These are phyloP conservation scores for Pangasius mekongensis DNA, from an alignment of 2,797 vertebrate genomes.

Conservation along the genomic window DNA sequence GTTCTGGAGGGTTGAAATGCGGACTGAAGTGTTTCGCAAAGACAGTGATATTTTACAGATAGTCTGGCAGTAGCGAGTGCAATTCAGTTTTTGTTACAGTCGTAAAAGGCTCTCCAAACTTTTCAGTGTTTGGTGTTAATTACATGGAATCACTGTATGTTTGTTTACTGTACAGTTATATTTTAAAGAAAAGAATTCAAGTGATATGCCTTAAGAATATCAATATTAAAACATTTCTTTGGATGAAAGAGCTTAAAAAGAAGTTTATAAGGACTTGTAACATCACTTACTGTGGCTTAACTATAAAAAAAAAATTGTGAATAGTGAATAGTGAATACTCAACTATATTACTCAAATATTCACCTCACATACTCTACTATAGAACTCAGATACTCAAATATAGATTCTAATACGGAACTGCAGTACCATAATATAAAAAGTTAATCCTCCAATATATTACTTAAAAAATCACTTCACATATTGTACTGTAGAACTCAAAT, in stretches of 20 bases:
- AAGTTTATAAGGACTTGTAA: neutral
- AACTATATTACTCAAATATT: neutral
- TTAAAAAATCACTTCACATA: too few relatives aligned
- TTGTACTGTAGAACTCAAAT: too few relatives aligned
- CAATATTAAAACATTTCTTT: neutral
- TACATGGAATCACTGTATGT: too few relatives aligned
- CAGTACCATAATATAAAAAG: too few relatives aligned
- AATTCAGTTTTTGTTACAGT: neutral
- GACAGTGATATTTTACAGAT: conserved; percentile 14
- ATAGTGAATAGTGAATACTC: neutral
- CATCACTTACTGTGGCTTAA: too few relatives aligned
- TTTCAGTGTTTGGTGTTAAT: neutral
- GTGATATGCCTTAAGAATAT: neutral
- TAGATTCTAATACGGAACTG: too few relatives aligned
- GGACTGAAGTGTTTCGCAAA: neutral
- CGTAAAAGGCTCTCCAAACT: neutral
- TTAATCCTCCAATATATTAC: too few relatives aligned
- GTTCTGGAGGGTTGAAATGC: conserved; percentile 15
- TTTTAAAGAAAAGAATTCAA: neutral
- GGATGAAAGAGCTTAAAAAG: neutral
- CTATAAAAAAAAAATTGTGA: neutral
- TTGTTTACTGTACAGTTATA: neutral
- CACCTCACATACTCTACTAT: neutral
- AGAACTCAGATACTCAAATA: too few relatives aligned
- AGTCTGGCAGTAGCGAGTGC: neutral